Evolutionary conservation across 2,113 vertebrate species (phyloP), one percentile per base, ranked within the genome.

Genomic region (Catharus fuscescens): DNA sequence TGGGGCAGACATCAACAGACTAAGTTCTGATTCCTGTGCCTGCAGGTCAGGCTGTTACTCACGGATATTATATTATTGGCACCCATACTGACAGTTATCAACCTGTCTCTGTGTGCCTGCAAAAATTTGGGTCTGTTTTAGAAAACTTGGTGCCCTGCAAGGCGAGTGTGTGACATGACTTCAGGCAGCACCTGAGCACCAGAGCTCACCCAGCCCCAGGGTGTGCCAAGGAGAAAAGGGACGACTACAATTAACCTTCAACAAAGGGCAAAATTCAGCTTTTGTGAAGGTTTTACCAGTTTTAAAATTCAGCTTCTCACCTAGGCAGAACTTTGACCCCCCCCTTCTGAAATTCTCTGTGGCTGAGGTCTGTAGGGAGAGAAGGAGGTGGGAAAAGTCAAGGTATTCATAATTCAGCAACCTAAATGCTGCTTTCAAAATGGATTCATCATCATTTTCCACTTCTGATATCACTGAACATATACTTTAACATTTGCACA

Each of bases 401-500:
- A 67, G 2, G 7, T 45, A 32, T 59, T 53, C 24, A 26, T 48
- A 23, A 36, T 67, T 65, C 45, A 56, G 40, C 28, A 76, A 42
- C 11, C 3, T 23, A 76, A 82, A 82, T 7, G 17, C 24, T 61
- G 10, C 14, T 60, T 77, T 89, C 50, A 73, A 28, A 84, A 57
- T 21, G 4, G 11, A 48, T 84, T 78, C 26, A 52, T 34, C 20
- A 11, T 24, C 10, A 3, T 29, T 65, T 50, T 32, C 10, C 5
- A 40, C 45, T 86, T 70, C 48, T 62, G 47, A 25, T 67, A n/a
- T 21, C 26, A 34, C 0, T 62, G 32, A 69, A 47, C 5, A 6
- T 23, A 6, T 24, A 40, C 36, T 80, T 61, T 42, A 78, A 88
- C 0, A 1, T 25, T 73, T 50, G 6, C 34, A 60, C 0, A 1